Evolutionary conservation across 2,797 vertebrate species (phyloP), one percentile per base, ranked within the genome.

Genomic region (Oreonectes daqikongensis): DNA sequence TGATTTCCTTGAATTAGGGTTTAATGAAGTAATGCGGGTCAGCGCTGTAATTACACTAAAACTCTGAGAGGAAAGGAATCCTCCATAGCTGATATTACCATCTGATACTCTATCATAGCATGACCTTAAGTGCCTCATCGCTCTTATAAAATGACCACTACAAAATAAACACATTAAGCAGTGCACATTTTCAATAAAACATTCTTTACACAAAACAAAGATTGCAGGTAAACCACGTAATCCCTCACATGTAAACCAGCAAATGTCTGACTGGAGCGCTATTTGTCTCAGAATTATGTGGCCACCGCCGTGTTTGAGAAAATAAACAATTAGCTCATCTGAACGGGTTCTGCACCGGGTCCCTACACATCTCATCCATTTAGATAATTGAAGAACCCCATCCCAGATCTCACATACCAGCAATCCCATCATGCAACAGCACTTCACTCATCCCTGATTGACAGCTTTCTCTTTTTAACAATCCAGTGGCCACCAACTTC

Each of bases 271-370:
- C 44, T 18, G 48, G 8, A 11, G 50, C 22, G 22, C 46, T 48
- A 2, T n/a, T 9, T 48, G 18, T 38, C 32, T 42, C 76, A 80
- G 81, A 87, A 81, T 90, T 85, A 87, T 86, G 80, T 83, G 87
- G 69, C 83, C 83, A 80, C 69, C 72, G 72, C 80, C 78, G 83
- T 84, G 81, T 87, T 84, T 44, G 82, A 82, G 79, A 69, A 83
- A 84, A 84, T 86, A 86, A 88, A 87, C 87, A 87, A 89, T 91
- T 90, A 92, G 86, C 86, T 88, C 82, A 89, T 88, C 85, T 81
- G 83, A 86, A 76, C 26, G 82, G 82, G 87, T 79, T 65, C 75
- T 82, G 85, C 81, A 3, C 38, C 55, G 0, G 2, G 57, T 79
- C 85, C 73, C 72, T 77, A 65, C 70, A 83, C 79, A 84, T 87